Evolutionary conservation across 2,888 invertebrate genomes (phyloP).

Genomic region (Lasioglossum figueresi): DNA sequence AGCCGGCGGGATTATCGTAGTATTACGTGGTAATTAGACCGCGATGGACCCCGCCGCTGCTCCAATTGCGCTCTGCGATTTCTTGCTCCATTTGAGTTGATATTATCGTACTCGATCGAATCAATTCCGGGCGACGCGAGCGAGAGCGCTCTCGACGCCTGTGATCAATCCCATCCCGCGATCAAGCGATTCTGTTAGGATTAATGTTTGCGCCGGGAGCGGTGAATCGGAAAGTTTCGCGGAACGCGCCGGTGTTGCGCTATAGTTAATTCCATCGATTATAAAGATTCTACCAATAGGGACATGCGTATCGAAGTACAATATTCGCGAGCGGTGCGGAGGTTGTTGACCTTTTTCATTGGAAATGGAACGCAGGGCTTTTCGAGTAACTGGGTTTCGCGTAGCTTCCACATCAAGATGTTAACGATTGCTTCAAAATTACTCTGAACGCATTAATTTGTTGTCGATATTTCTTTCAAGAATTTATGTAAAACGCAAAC

Average conservation of each 20-base stretch:
- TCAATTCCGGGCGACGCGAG: conserved; percentile 11
- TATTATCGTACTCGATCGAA: conserved; percentile 17
- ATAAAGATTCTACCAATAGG: background rate
- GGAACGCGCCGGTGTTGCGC: background rate
- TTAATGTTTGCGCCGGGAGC: background rate
- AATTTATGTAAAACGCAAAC: no score
- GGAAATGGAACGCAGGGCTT: background rate
- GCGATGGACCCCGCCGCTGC: conserved; percentile 17
- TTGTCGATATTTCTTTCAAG: no score
- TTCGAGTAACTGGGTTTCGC: background rate
- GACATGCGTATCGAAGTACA: background rate
- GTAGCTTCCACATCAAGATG: background rate
- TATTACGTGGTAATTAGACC: conserved; percentile 63
- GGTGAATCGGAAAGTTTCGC: background rate
- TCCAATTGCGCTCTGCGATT: conserved; percentile 14
- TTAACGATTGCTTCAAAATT: background rate
- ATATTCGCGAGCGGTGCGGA: background rate
- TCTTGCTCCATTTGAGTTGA: conserved; percentile 34
- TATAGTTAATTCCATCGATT: conserved; percentile 4
- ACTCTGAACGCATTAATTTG: no score
- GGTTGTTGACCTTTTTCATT: background rate
- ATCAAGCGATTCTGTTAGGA: conserved; percentile 6
- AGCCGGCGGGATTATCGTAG: conserved; percentile 50
- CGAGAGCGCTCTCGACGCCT: background rate
- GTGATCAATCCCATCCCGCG: conserved; percentile 3